Conservation (phyloP, 2,113 vertebrate species). For the Hypanus sabinus region DNA sequence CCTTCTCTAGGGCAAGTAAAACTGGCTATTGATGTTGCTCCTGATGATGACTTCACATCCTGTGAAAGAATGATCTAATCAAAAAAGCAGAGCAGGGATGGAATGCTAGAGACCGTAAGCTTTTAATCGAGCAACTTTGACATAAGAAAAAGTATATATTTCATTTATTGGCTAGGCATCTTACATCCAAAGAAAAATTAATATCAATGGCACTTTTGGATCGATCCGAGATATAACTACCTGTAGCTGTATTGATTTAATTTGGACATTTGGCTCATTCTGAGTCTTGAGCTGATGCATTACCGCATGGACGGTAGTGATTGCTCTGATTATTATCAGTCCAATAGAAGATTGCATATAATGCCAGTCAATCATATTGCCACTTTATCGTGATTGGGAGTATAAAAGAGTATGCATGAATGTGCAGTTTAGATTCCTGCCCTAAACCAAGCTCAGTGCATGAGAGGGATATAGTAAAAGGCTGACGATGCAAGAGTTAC, state of each 20-base stretch:
- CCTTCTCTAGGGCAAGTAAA: too few relatives aligned
- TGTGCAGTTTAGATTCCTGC: not conserved
- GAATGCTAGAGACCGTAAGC: not conserved
- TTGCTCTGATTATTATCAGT: not conserved
- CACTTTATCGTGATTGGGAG: not conserved
- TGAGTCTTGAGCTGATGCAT: not conserved
- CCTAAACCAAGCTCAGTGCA: not conserved
- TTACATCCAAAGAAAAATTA: not conserved
- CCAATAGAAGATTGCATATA: not conserved
- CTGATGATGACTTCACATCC: too few relatives aligned
- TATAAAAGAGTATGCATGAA: not conserved
- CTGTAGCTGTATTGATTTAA: not conserved
- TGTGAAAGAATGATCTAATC: too few relatives aligned
- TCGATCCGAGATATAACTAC: not conserved
- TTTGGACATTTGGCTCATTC: not conserved
- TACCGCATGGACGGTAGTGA: not conserved
- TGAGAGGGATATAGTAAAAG: not conserved
- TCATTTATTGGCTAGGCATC: not conserved
- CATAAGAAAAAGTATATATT: not conserved
- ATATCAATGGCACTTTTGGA: not conserved
- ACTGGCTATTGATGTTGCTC: too few relatives aligned
- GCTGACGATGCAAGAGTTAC: not conserved
- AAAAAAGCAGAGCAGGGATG: not conserved
- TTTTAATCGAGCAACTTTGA: not conserved
- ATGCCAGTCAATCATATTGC: not conserved